Percentiles rank a stretch among this genome's conserved stretches.
Evolutionary conservation across 2,113 vertebrate species (phyloP).

Genomic region (Urocitellus parryii): DNA sequence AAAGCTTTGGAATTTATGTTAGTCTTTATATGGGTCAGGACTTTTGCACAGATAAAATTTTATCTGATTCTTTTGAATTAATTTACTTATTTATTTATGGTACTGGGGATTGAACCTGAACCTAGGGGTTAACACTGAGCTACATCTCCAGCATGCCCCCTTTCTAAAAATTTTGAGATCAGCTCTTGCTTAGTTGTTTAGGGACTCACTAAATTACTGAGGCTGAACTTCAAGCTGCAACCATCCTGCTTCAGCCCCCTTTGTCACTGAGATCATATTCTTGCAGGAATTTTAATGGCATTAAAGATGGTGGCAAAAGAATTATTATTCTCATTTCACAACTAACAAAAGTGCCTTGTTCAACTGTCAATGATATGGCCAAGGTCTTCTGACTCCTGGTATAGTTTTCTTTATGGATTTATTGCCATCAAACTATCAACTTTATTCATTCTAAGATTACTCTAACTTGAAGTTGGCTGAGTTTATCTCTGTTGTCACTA

Average conservation of each 20-base stretch:
- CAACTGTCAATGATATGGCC: background rate
- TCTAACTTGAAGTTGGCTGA: background rate
- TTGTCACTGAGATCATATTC: no score
- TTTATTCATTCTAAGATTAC: background rate
- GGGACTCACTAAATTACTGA: no score
- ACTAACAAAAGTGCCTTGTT: background rate
- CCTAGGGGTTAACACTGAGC: no score
- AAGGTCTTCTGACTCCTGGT: background rate
- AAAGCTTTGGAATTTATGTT: background rate
- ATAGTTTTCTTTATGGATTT: constrained; percentile 2
- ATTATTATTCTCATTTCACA: constrained; percentile 18
- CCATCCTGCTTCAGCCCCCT: no score
- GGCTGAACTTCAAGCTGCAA: no score
- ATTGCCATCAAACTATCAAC: background rate
- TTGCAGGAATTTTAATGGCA: background rate
- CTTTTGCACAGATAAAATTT: background rate
- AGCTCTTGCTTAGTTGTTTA: no score
- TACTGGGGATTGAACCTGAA: no score
- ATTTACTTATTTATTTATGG: no score
- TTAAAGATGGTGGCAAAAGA: background rate
- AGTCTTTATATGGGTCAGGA: background rate
- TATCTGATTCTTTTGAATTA: background rate
- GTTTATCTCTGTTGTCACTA: background rate
- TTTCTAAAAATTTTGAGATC: no score
- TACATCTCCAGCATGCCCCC: no score